Base-by-base conservation (phyloP, 2,113 vertebrate genomes). In the Ciconia boyciana region DNA sequence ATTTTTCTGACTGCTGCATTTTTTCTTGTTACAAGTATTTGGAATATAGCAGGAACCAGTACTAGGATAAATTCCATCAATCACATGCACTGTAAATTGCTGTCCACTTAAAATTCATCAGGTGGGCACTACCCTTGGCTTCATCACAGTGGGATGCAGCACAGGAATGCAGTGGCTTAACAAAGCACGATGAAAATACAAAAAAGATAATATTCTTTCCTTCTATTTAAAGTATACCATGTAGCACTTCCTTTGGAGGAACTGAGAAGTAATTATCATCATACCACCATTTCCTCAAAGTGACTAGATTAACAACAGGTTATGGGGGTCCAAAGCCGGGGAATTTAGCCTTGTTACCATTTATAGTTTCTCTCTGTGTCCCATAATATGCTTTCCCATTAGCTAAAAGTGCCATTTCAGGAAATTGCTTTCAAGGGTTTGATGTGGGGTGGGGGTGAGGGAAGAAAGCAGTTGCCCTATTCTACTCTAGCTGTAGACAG, bases 341-440 rank as follows among this genome's bases (percentile, higher is more conserved):
- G 24, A 84, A 87, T 89, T 70, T 64, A 84, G 21, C 43, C 24
- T 87, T 89, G 68, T 93, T 94, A 48, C 80, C 72, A 78, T 94
- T 87, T 77, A 90, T 93, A 94, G 72, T 55, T 94, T 86, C 18
- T 81, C 24, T 91, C 44, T 81, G 41, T 86, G 49, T 76, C 71
- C 62, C 83, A 31, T 55, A 72, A 65, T 70, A 85, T 66, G 6
- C 24, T 92, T 92, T 92, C 44, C 32, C 29, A 28, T 81, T 89
- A 92, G 20, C 44, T 92, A 83, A 83, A 86, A 75, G 31, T 87
- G 51, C 10, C 24, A 18, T 92, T 93, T 94, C 76, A 81, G 92
- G 94, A 97, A 96, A 95, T 62, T 60, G n/a, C 41, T 29, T 89
- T 78, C 64, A 89, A 43, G 52, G 31, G 9, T 65, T 94, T 90